phyloP scores from a whole-genome alignment of 1,140 invertebrate species.

The roundworm (Caenorhabditis elegans) region WBcel235 BX284606.5:3086001-3086500 shows the following conservation, averaged over 20 bases:
- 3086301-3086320: not conserved
- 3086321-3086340: slow-evolving; percentile 7
- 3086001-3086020: not conserved
- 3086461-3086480: not conserved
- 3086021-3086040: not conserved
- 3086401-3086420: not conserved
- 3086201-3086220: not conserved
- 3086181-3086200: not conserved
- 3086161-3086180: not conserved
- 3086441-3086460: no score
- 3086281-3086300: not conserved
- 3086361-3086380: slow-evolving; percentile 10
- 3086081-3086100: not conserved
- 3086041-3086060: not conserved
- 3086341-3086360: slow-evolving; percentile 25
- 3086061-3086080: not conserved
- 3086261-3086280: not conserved
- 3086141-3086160: not conserved
- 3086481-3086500: not conserved
- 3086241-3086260: not conserved
- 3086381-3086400: not conserved
- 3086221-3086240: not conserved
- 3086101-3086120: not conserved
- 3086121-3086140: slow-evolving; percentile 5
- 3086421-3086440: not conserved